Percentiles rank a stretch among this genome's conserved stretches.
Evolutionary conservation across 2,797 vertebrate species (phyloP).

Genomic region (Holocentrus rufus): DNA sequence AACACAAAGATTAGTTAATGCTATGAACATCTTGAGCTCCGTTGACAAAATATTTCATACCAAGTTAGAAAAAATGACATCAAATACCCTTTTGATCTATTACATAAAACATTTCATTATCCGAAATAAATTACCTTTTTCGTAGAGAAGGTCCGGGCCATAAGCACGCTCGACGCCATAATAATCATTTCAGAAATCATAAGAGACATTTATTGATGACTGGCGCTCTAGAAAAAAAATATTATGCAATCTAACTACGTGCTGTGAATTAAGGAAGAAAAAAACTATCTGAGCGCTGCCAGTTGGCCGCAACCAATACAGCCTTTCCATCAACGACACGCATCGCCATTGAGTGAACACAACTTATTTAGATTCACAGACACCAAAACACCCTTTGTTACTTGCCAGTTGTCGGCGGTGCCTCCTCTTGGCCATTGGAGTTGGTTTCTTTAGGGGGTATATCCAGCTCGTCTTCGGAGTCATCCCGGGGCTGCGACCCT

Average conservation of each 20-base stretch:
- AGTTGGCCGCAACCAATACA: slow-evolving; percentile 64
- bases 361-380: slow-evolving; percentile 79
- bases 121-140: slow-evolving; percentile 71
- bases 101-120: slow-evolving; percentile 46
- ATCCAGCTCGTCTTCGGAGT: slow-evolving; percentile 83
- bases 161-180: slow-evolving; percentile 69
- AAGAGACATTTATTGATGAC: slow-evolving; percentile 68
- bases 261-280: slow-evolving; percentile 63
- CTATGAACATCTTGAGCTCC: slow-evolving; percentile 21
- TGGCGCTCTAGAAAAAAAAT: slow-evolving; percentile 59
- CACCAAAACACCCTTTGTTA: slow-evolving; percentile 82
- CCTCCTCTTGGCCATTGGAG: slow-evolving; percentile 78
- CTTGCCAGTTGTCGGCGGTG: slow-evolving; percentile 82
- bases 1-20: slow-evolving; percentile 23
- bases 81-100: slow-evolving; percentile 39
- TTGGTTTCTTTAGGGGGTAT: slow-evolving; percentile 77
- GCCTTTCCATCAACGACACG: slow-evolving; percentile 62
- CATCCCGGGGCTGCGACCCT: slow-evolving; percentile 81
- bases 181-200: slow-evolving; percentile 70
- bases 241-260: slow-evolving; percentile 67
- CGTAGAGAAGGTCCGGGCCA: slow-evolving; percentile 44
- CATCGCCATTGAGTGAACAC: slow-evolving; percentile 72
- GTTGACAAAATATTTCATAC: slow-evolving; percentile 28
- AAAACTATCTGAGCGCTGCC: slow-evolving; percentile 65
- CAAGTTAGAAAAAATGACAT: slow-evolving; percentile 51